phyloP scores from a whole-genome alignment of 2,888 invertebrate genomes.

The Drosophila buzzatii region DNA sequence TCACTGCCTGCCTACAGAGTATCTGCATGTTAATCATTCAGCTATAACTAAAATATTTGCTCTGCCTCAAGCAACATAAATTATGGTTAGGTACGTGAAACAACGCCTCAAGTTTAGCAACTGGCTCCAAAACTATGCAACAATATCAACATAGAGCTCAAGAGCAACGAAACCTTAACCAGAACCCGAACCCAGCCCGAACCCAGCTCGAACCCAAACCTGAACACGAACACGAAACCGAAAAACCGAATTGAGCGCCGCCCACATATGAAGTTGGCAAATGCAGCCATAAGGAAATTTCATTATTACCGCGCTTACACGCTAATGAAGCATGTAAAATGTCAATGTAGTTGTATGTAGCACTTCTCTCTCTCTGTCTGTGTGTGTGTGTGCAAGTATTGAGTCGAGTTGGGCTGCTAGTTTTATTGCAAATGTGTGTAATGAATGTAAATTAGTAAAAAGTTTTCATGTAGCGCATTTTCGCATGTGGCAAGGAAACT shows the following conservation, averaged over 20 bases:
- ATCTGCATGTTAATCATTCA: background rate
- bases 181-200: conserved; percentile 8
- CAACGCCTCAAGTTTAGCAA: conserved; percentile 69
- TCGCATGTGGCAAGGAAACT: conserved; percentile 54
- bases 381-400: conserved; percentile 30
- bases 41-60: conserved; percentile 12
- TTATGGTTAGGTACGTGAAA: conserved; percentile 60
- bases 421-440: conserved; percentile 82
- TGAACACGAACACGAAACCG: background rate
- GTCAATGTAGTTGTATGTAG: conserved; percentile 70
- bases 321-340: conserved; percentile 83
- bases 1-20: background rate
- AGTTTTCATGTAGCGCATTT: conserved; percentile 61
- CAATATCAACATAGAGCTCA: conserved; percentile 54
- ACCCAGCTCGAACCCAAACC: conserved; percentile 1
- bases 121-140: conserved; percentile 67
- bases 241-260: conserved; percentile 2
- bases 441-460: conserved; percentile 82
- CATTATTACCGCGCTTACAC: conserved; percentile 81
- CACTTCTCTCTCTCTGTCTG: conserved; percentile 10
- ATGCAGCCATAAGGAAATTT: conserved; percentile 81
- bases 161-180: conserved; percentile 3
- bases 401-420: conserved; percentile 65
- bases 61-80: conserved; percentile 66
- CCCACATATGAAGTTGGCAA: conserved; percentile 48